Base-by-base conservation (phyloP, 2,888 invertebrate species). In the Standfussiana lucernea region DNA sequence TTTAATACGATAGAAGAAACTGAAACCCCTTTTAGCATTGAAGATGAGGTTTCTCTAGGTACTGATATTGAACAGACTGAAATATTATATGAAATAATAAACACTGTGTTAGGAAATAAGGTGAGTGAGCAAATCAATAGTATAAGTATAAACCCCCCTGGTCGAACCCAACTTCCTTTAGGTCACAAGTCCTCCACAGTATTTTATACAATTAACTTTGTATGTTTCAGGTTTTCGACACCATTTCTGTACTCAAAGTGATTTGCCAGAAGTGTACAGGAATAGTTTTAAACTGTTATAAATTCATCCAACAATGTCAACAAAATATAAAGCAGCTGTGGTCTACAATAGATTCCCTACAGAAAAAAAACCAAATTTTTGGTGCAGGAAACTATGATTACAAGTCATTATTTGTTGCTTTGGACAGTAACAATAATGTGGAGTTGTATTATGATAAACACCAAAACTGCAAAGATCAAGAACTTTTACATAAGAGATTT, bases 251-350 rank as follows among this genome's bases (percentile, higher is more conserved):
- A 21, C 66, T 83, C 8, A 61, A 61, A 24, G 71, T 67, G 0
- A 70, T 92, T 24, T 92, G 92, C 56, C 68, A 79, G 6, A 68
- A 83, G 8, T 92, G 92, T 77, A 80, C 84, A 42, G 59, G 73
- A 35, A 79, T 53, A 21, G 72, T 85, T 37, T 65, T 91, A n/a
- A 78, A 70, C 24, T 80, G 85, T 72, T 92, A 90, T 67, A 89
- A 80, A 71, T 92, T 92, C 66, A 88, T 91, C 32, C 75, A 83
- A 47, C 83, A 70, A 37, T 91, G 92, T 74, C 88, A 76, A 81
- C 64, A 73, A 32, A 91, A 90, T 67, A 74, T 75, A 8, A 37
- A 82, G 15, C 75, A 75, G 40, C 62, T 90, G 15, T 56, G 75
- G 0, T 32, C 75, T 10, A 40, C 72, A 4, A 47, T 90, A 28